Conservation (phyloP, 1,140 invertebrate species). For the Hermetia illucens region DNA sequence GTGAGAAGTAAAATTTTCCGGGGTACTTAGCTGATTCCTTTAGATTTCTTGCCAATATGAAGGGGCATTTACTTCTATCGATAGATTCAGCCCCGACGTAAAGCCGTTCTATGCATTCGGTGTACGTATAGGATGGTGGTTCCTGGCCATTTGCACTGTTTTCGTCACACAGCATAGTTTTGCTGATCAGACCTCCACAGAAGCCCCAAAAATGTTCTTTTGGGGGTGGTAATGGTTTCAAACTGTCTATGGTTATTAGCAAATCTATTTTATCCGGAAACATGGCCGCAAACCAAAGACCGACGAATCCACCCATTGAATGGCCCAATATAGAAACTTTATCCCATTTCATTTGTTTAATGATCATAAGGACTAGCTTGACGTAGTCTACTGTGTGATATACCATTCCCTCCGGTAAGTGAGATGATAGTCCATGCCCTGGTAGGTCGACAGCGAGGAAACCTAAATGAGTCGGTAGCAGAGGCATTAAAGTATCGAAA, state of each 20-base stretch:
- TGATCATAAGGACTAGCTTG: slow-evolving; percentile 36
- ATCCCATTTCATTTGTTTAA: slow-evolving; percentile 44
- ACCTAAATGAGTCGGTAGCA: slow-evolving; percentile 35
- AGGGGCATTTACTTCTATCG: slow-evolving; percentile 23
- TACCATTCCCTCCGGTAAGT: slow-evolving; percentile 38
- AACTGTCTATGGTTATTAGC: slow-evolving; percentile 40
- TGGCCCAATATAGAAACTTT: slow-evolving; percentile 45
- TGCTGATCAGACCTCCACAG: too few species aligned
- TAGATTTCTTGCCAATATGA: slow-evolving; percentile 37
- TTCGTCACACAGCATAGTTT: too few species aligned
- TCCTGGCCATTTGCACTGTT: slow-evolving; percentile 13
- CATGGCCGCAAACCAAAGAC: slow-evolving; percentile 34
- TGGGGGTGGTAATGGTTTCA: slow-evolving; percentile 34
- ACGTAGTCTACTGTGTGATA: slow-evolving; percentile 38
- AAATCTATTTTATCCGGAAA: slow-evolving; percentile 40
- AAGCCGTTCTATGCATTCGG: slow-evolving; percentile 2
- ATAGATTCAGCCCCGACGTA: too few species aligned
- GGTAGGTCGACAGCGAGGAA: slow-evolving; percentile 50
- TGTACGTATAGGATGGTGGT: slow-evolving; percentile 26
- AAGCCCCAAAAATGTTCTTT: too few species aligned
- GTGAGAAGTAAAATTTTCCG: slow-evolving; percentile 37
- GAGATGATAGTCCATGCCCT: slow-evolving; percentile 50
- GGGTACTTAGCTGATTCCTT: slow-evolving; percentile 31
- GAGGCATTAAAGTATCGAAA: slow-evolving; percentile 47
- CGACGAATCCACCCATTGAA: slow-evolving; percentile 42